Evolutionary conservation across 2,888 invertebrate species (phyloP), one percentile per base, ranked within the genome.

Genomic region (Oithona nana): DNA sequence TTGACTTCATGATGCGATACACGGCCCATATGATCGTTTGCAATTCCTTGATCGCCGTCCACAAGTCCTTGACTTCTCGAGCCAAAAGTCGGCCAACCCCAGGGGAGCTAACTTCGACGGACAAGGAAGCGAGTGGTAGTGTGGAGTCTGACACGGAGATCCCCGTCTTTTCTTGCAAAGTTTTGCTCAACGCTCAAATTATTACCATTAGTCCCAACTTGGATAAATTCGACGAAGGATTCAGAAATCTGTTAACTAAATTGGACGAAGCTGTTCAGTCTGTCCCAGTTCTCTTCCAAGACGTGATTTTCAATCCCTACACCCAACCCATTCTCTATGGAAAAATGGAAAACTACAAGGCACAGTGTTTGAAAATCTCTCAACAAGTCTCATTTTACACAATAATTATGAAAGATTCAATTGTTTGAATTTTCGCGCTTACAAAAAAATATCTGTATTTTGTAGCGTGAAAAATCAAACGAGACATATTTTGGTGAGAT

Each of bases 271-370:
- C 62, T 13, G 8, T 62, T 2, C 20, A 24, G 4, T 55, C 29
- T 16, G 39, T 62, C 29, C 28, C 28, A n/a, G 28, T 54, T 6
- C 52, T 62, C 1, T 22, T 56, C 6, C 22, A n/a, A 11, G 62
- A 62, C 28, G 28, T 29, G 1, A 20, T 29, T 8, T 56, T 62
- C 28, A 22, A 39, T 28, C 62, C 62, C 13, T 62, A 57, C 48
- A 62, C 62, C 2, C 52, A 54, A n/a, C 62, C 62, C 8, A 29
- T 54, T 8, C 48, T 62, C 20, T 62, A 62, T 48, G 56, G 56
- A 4, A 55, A 48, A 31, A 59, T 26, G 1, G 59, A 59, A 13
- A 49, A 59, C 22, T 59, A 54, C 54, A 54, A 24, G 24, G n/a
- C n/a, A n/a, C n/a, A n/a, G n/a, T n/a, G n/a, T n/a, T n/a, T n/a